These are phyloP conservation scores for Condylura cristata DNA, from an alignment of 2,113 vertebrate genomes.

Conservation along the genomic window DNA sequence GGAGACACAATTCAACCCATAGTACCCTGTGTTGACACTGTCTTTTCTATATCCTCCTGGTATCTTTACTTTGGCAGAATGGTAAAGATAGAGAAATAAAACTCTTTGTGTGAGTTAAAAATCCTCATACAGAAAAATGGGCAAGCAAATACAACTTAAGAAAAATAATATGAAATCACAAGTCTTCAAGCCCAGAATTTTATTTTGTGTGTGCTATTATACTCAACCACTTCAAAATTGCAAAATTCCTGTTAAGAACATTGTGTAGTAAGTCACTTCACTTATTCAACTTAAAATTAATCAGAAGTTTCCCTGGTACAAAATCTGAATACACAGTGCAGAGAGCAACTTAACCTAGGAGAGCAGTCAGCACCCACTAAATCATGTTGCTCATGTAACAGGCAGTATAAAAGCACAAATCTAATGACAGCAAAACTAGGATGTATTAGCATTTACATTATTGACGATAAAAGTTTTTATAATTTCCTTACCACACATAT, in stretches of 20 bases:
- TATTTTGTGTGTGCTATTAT: not conserved
- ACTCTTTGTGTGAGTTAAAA: too few species aligned
- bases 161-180: not conserved
- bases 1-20: not conserved
- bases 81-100: not conserved
- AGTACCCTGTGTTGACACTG: not conserved
- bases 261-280: not conserved
- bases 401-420: constrained; percentile 45
- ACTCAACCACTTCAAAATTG: not conserved
- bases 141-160: not conserved
- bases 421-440: not conserved
- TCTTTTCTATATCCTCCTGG: not conserved
- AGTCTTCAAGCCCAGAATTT: not conserved
- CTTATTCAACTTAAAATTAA: not conserved
- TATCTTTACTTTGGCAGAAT: too few species aligned
- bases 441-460: constrained; percentile 6
- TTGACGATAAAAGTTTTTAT: not conserved
- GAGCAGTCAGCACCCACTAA: constrained; percentile 44
- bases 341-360: constrained; percentile 7
- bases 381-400: constrained; percentile 31
- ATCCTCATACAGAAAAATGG: too few species aligned
- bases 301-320: not conserved
- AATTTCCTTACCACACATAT: not conserved
- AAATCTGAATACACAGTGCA: not conserved
- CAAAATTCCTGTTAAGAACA: not conserved